Evolutionary conservation across 2,113 vertebrate species (phyloP), one percentile per base, ranked within the genome.

Genomic region (Excalfactoria chinensis): DNA sequence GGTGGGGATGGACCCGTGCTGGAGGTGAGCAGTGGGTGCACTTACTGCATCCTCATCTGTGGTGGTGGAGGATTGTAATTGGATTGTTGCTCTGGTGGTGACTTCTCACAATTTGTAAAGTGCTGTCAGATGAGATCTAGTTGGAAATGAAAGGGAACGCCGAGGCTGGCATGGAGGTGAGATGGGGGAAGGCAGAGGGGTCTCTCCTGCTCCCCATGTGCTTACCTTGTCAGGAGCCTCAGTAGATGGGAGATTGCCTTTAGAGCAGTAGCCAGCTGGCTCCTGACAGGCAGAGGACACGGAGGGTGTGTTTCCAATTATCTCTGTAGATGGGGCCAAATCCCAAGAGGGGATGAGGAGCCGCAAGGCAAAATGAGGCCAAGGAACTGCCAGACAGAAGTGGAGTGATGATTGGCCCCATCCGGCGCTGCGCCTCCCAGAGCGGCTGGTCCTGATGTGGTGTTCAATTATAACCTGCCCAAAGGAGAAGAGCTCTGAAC

Each of bases 271-370:
- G 90, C 55, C 92, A 95, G 93, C 90, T 83, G 88, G 49, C 80
- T 95, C 28, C 88, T 94, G 93, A 80, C 76, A 96, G 82, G 93
- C 77, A 79, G 91, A 89, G 63, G 93, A 92, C 2, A 41, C n/a
- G 1, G 63, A 96, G 91, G 95, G 85, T 83, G 89, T 83, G 73
- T 96, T 93, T 91, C 93, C 93, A 96, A 95, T 96, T 93, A 95
- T 94, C 85, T 87, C 95, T 91, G 87, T 90, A 95, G 93, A 95
- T 94, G 84, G 90, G 94, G 86, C 86, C 79, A 51, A 93, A 89
- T 96, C 93, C 88, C 95, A 34, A 40, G 91, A 68, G 58, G 73
- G 55, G 46, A 28, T 28, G 30, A 92, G 56, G 82, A 88, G 22
- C 92, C 1, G 10, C 59, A 43, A 95, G 92, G 84, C 95, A 77